Evolutionary conservation across 1,140 invertebrate species (phyloP).

Genomic region (Wasmannia auropunctata): DNA sequence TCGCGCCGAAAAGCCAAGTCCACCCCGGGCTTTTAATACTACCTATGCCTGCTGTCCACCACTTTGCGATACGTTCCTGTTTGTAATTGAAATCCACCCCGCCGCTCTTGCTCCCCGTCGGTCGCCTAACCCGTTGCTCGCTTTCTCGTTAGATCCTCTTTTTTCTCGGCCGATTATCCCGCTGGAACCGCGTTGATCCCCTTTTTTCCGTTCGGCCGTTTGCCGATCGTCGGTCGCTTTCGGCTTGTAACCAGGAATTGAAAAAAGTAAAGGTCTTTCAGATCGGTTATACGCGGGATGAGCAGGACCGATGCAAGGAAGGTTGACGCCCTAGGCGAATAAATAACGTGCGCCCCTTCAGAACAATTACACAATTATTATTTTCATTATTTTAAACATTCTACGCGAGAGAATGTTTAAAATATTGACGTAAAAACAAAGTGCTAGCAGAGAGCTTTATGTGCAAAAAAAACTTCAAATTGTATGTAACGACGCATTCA

Average conservation of each 20-base stretch:
- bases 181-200: constrained; percentile 23
- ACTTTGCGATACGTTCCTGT: constrained; percentile 61
- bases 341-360: too few relatives aligned
- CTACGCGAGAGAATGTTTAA: too few relatives aligned
- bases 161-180: constrained; percentile 39
- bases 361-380: too few relatives aligned
- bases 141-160: constrained; percentile 41
- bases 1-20: constrained; percentile 71
- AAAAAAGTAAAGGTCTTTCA: constrained; percentile 12
- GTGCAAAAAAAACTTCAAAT: too few relatives aligned
- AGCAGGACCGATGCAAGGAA: too few relatives aligned
- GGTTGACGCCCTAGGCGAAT: too few relatives aligned
- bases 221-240: constrained; percentile 21
- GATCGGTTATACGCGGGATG: background rate
- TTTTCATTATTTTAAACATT: too few relatives aligned
- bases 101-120: background rate
- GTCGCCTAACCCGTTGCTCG: constrained; percentile 26
- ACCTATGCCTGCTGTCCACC: constrained; percentile 52
- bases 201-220: background rate
- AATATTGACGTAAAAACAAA: too few relatives aligned
- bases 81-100: constrained; percentile 61
- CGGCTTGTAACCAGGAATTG: constrained; percentile 36
- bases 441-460: too few relatives aligned
- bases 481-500: too few relatives aligned
- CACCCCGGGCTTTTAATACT: constrained; percentile 52